phyloP scores from a whole-genome alignment of 2,113 vertebrate species.

The Takifugu flavidus region DNA sequence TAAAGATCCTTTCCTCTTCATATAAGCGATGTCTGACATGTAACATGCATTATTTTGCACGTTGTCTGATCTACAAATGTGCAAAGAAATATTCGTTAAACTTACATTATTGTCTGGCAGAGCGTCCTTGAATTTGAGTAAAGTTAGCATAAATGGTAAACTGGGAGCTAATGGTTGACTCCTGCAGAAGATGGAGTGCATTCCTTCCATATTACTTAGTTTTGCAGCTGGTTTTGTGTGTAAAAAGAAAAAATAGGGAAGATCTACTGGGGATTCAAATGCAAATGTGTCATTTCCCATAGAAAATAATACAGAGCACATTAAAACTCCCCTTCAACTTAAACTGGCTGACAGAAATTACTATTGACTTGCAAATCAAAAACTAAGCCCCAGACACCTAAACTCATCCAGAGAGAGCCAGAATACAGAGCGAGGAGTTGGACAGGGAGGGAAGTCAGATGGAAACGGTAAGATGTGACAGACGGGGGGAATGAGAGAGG shows the following conservation, averaged over 20 bases:
- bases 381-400: constrained; percentile 50
- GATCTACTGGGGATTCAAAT: constrained; percentile 43
- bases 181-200: background rate
- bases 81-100: too few species aligned
- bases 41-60: too few species aligned
- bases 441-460: constrained; percentile 49
- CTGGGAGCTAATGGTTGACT: too few species aligned
- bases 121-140: too few species aligned
- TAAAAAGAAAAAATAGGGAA: constrained; percentile 19
- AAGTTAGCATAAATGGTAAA: too few species aligned
- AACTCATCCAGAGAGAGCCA: constrained; percentile 40
- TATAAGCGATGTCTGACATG: too few species aligned
- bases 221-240: constrained; percentile 17
- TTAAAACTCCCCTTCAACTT: constrained; percentile 61
- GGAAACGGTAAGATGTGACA: constrained; percentile 50
- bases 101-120: too few species aligned
- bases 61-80: too few species aligned
- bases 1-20: too few species aligned
- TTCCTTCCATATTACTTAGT: constrained; percentile 19
- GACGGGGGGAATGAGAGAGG: constrained; percentile 41
- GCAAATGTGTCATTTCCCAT: constrained; percentile 52
- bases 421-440: constrained; percentile 25
- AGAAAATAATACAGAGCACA: constrained; percentile 49
- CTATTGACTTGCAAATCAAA: constrained; percentile 70
- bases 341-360: constrained; percentile 54